phyloP scores from a whole-genome alignment of 2,113 vertebrate genomes.

The Phyllostomus discolor region DNA sequence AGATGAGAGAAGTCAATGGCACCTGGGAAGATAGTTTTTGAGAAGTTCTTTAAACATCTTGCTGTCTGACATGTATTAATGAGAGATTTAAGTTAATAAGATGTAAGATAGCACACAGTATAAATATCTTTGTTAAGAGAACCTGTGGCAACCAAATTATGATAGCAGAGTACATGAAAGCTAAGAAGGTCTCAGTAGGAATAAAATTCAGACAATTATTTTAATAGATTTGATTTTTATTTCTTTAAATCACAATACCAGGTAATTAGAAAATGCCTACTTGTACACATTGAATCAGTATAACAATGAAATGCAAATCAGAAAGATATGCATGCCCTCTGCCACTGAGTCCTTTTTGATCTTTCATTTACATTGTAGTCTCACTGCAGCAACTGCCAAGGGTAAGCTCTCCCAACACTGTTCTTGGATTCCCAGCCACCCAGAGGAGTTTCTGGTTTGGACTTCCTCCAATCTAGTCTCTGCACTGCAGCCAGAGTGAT shows the following conservation, averaged over 20 bases:
- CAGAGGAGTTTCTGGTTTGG: not conserved
- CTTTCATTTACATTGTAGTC: not conserved
- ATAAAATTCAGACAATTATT: constrained; percentile 1
- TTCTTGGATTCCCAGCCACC: not conserved
- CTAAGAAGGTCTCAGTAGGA: not conserved
- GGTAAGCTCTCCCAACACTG: not conserved
- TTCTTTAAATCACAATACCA: not conserved
- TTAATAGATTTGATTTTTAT: not conserved
- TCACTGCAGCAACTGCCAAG: not conserved
- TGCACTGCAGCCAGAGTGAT: not conserved
- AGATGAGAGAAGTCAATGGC: not conserved
- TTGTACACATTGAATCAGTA: not conserved
- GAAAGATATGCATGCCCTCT: not conserved
- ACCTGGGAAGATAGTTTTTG: not conserved
- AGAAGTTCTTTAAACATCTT: not conserved
- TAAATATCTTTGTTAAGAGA: not conserved
- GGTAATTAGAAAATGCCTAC: not conserved
- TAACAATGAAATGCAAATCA: not conserved
- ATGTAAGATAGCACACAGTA: not conserved
- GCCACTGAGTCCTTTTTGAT: not conserved
- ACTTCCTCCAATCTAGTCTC: not conserved
- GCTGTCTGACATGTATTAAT: not conserved
- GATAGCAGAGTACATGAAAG: not conserved
- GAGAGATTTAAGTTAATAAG: not conserved
- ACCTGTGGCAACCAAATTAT: not conserved